Evolutionary conservation across 2,888 invertebrate species (phyloP), one percentile per base, ranked within the genome.

Genomic region (Chelonus formosanus): DNA sequence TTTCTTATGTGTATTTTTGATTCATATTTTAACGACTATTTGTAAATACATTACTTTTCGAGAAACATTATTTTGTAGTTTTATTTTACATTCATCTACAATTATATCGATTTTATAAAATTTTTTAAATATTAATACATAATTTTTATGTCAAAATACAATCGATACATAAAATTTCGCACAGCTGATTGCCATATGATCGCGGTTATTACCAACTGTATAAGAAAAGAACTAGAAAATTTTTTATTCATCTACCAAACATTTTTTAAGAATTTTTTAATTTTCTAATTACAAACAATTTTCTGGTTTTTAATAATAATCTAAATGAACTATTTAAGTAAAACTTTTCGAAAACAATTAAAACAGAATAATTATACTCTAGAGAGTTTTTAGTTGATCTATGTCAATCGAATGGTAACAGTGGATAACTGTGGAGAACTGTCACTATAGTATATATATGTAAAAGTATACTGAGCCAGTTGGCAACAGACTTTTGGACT

Each of bases 101-200:
- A 4, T 8, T 8, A 52, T 20, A 20, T 20, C 20, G 20, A 20
- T 20, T 20, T 20, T 20, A 20, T 20, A 1, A 2, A 2, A 20
- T 20, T 20, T 20, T 20, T 20, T 1, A 20, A 20, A 20, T 20
- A 20, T 20, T 20, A 20, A 20, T 20, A 20, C 20, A 20, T 20
- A 20, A 20, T 20, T 32, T 34, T 52, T 52, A 32, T 31, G 20
- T 6, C 32, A 52, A 52, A 52, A 52, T 7, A 3, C 31, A 32
- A 31, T 52, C 48, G n/a, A 48, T 20, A 48, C 5, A 48, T 20
- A 8, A 48, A 2, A 48, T 48, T 48, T 48, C 5, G 20, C 67
- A 78, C 80, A 80, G 80, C 80, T 80, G 80, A 80, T 76, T 76
- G 73, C 76, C 80, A 80, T 78, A 80, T 80, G 80, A 80, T 80